Conservation (phyloP, 2,797 vertebrate species). For the Oryzias sinensis region DNA sequence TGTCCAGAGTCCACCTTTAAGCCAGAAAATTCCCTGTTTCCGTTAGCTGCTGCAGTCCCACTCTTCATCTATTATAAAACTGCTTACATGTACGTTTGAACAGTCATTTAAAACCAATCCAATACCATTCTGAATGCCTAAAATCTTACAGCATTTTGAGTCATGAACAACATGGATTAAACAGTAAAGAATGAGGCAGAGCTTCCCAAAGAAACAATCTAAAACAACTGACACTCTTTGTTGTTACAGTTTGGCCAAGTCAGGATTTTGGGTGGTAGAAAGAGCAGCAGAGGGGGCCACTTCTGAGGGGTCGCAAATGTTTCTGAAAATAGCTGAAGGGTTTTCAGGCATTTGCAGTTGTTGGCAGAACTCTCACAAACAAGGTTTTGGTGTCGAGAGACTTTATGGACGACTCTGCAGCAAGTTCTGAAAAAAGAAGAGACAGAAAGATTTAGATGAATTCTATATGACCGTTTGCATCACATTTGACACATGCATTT, state of each 20-base stretch:
- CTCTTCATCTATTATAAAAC: not conserved
- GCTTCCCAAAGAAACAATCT: conserved; percentile 2
- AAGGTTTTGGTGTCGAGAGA: conserved; percentile 87
- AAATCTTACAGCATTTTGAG: conserved; percentile 8
- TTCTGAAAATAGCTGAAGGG: conserved; percentile 8
- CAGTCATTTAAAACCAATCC: not conserved
- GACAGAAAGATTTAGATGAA: not conserved
- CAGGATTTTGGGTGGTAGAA: conserved; percentile 4
- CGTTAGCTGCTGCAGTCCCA: conserved; percentile 8
- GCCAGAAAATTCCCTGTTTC: no score
- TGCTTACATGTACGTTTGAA: no score
- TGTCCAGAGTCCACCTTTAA: no score
- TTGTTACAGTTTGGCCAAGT: conserved; percentile 4
- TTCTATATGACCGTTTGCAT: not conserved
- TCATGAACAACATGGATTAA: not conserved
- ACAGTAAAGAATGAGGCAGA: conserved; percentile 31
- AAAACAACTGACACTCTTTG: conserved; percentile 4
- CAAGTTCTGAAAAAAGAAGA: conserved; percentile 81
- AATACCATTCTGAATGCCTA: not conserved
- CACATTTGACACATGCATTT: no score
- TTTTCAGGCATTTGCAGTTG: conserved; percentile 81
- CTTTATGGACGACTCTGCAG: conserved; percentile 82
- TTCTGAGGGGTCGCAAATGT: not conserved
- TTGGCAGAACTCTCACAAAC: conserved; percentile 85
- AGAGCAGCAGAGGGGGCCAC: conserved; percentile 2